phyloP scores from a whole-genome alignment of 2,888 invertebrate species.

The Trachelus iudaicus region DNA sequence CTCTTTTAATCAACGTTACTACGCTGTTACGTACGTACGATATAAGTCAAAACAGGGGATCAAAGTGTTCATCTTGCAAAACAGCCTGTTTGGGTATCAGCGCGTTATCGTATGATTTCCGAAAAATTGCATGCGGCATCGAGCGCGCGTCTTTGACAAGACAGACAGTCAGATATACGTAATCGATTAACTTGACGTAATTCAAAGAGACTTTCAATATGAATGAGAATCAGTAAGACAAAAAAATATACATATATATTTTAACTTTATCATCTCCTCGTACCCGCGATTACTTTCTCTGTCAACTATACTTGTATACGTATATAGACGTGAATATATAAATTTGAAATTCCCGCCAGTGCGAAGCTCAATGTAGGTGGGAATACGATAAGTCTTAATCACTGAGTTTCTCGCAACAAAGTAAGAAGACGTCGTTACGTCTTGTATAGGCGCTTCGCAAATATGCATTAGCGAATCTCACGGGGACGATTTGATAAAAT shows the following conservation, averaged over 20 bases:
- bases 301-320: too few species aligned
- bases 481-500: slow-evolving; percentile 20
- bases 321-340: neutral
- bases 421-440: neutral
- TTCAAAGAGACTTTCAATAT: neutral
- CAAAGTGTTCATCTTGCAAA: neutral
- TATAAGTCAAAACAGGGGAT: neutral
- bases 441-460: neutral
- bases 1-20: neutral
- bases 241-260: too few species aligned
- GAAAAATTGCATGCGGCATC: neutral
- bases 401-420: neutral
- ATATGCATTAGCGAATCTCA: neutral
- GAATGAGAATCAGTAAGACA: neutral
- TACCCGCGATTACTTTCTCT: too few species aligned
- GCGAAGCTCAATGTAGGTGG: neutral
- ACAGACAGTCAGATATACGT: neutral
- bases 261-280: too few species aligned
- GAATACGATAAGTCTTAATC: neutral
- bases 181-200: neutral
- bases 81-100: neutral
- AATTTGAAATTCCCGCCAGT: neutral
- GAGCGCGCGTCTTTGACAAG: neutral
- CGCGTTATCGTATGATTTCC: neutral
- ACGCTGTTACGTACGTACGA: neutral